phyloP scores from a whole-genome alignment of 1,140 invertebrate species.

The Orchestia grillus region DNA sequence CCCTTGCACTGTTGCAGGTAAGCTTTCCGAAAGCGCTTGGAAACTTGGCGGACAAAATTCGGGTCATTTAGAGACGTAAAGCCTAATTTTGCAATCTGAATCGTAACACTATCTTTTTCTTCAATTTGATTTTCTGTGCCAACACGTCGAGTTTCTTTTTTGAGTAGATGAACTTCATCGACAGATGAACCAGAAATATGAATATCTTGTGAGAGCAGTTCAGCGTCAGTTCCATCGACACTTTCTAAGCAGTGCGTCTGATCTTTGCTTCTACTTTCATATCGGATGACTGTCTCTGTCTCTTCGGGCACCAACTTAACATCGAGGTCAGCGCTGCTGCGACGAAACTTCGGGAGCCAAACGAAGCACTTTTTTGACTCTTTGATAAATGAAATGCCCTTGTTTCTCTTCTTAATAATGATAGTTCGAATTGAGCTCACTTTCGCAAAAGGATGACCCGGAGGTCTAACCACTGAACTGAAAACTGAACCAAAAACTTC shows the following conservation, averaged over 20 bases:
- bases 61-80: not conserved
- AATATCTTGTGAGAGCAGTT: not conserved
- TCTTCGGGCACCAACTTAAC: not conserved
- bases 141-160: not conserved
- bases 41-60: slow-evolving; percentile 21
- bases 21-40: slow-evolving; percentile 36
- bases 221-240: not conserved
- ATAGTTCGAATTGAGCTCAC: not conserved
- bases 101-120: not conserved
- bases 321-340: not conserved
- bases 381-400: slow-evolving; percentile 25
- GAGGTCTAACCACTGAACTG: slow-evolving; percentile 24
- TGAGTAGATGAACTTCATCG: not conserved
- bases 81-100: not conserved
- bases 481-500: slow-evolving; percentile 38
- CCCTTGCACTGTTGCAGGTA: not conserved
- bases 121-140: not conserved
- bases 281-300: not conserved
- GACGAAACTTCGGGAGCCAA: not conserved
- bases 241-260: not conserved
- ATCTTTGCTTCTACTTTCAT: not conserved
- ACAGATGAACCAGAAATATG: not conserved
- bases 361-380: not conserved
- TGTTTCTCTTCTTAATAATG: not conserved
- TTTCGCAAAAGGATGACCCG: not conserved